Evolutionary conservation across 2,113 vertebrate species (phyloP), one percentile per base, ranked within the genome.

Genomic region (Psilopogon haemacephalus): DNA sequence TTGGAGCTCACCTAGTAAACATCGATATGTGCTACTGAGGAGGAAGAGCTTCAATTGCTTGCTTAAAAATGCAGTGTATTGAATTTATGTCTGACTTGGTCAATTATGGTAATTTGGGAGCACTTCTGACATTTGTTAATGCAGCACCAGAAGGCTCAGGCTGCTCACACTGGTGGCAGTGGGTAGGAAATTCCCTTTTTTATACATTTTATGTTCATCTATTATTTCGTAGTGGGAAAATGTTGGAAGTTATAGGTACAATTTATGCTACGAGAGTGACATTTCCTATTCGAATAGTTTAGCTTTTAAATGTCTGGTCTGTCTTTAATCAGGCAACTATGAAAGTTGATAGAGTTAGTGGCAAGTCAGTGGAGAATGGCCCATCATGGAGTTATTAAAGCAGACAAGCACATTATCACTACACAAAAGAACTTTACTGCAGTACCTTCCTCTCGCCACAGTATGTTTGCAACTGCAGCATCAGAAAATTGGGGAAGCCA

Each of bases 401-500:
- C 96, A 97, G 95, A 95, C 92, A 93, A 92, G 94, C 97, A 97
- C 93, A 96, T 70, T 94, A 96, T 91, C 94, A 96, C 86, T 97
- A 97, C 77, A 13, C 65, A 82, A 94, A 83, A 96, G 85, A 97
- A 96, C 68, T 89, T 86, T 84, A 94, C 88, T 96, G 96, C 59
- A 93, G 97, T 99, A 99, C 99, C 99, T 99, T 99, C 99, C 97
- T 99, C 99, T 96, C 99, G 97, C 99, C 99, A 99, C 90, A 99
- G 98, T 96, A 99, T 99, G 98, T 99, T 99, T 96, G 99, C 99
- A 94, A 99, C 99, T 99, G 98, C 92, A 97, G 97, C 95, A 94
- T 94, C 95, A 95, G 92, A 96, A 95, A 93, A 95, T 94, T 62
- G 86, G 92, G 97, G 77, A 74, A 96, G 95, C 87, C 85, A 97